Percentiles rank a stretch among this genome's conserved stretches.
These are phyloP conservation scores for Xylophagus ater DNA, from an alignment of 2,888 invertebrate genomes.

Conservation along the genomic window DNA sequence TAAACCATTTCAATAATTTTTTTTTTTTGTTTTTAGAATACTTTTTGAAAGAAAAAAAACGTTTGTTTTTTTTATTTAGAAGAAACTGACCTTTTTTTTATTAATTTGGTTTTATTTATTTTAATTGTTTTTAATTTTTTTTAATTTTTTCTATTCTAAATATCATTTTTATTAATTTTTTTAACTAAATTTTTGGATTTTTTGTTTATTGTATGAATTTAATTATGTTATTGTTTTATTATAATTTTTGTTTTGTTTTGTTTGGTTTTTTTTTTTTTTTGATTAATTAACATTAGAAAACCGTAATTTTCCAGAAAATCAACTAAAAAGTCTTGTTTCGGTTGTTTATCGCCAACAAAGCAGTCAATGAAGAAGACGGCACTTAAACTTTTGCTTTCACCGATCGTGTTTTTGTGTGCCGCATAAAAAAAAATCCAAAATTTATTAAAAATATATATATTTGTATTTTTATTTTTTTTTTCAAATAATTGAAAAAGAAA, in stretches of 20 bases:
- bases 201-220: too few relatives aligned
- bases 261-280: constrained; percentile 9
- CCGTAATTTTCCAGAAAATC: constrained; percentile 20
- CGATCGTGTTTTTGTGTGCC: constrained; percentile 66
- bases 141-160: too few relatives aligned
- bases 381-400: constrained; percentile 62
- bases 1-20: constrained; percentile 2
- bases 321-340: constrained; percentile 22
- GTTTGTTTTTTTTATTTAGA: too few relatives aligned
- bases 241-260: not conserved
- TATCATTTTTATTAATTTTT: too few relatives aligned
- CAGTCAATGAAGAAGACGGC: constrained; percentile 62
- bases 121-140: too few relatives aligned
- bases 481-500: constrained; percentile 17
- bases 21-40: constrained; percentile 6
- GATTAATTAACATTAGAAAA: constrained; percentile 5
- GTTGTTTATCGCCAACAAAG: constrained; percentile 19
- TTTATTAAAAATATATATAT: not conserved
- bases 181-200: too few relatives aligned
- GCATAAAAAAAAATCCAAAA: constrained; percentile 36
- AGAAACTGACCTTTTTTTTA: too few relatives aligned
- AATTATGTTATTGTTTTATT: not conserved
- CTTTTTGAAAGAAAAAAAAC: too few relatives aligned
- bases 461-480: constrained; percentile 13
- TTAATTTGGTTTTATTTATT: too few relatives aligned